phyloP scores from a whole-genome alignment of 2,888 invertebrate genomes.

The Tanytarsus gracilentus region DNA sequence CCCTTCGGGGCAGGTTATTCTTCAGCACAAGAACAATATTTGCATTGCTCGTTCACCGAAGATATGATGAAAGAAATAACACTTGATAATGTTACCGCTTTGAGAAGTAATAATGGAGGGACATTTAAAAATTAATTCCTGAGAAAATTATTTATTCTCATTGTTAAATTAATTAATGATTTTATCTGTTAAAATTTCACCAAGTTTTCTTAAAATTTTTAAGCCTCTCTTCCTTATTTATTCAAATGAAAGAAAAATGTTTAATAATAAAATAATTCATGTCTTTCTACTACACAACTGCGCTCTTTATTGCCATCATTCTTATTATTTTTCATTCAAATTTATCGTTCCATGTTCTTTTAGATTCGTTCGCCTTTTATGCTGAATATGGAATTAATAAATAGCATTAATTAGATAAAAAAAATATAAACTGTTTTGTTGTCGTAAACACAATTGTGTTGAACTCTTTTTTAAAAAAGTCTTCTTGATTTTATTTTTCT shows the following conservation, averaged over 20 bases:
- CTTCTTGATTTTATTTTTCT: not conserved
- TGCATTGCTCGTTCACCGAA: not conserved
- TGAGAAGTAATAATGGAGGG: too few relatives aligned
- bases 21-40: not conserved
- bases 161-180: too few relatives aligned
- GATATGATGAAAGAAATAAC: not conserved
- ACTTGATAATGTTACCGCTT: too few relatives aligned
- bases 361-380: not conserved
- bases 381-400: conserved; percentile 27
- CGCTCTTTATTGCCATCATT: too few relatives aligned
- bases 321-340: conserved; percentile 16
- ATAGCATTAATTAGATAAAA: conserved; percentile 23
- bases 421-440: conserved; percentile 4
- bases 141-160: too few relatives aligned
- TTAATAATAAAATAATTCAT: too few relatives aligned
- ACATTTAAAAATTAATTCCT: too few relatives aligned
- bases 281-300: too few relatives aligned
- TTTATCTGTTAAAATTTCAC: too few relatives aligned
- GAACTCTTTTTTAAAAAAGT: not conserved
- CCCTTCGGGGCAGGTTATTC: not conserved
- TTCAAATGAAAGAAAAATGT: too few relatives aligned
- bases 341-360: conserved; percentile 10
- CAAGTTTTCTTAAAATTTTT: not conserved
- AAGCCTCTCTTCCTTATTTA: not conserved
- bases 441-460: not conserved